Evolutionary conservation across 2,797 vertebrate species (phyloP), one percentile per base, ranked within the genome.

Genomic region (Phaenicophaeus curvirostris): DNA sequence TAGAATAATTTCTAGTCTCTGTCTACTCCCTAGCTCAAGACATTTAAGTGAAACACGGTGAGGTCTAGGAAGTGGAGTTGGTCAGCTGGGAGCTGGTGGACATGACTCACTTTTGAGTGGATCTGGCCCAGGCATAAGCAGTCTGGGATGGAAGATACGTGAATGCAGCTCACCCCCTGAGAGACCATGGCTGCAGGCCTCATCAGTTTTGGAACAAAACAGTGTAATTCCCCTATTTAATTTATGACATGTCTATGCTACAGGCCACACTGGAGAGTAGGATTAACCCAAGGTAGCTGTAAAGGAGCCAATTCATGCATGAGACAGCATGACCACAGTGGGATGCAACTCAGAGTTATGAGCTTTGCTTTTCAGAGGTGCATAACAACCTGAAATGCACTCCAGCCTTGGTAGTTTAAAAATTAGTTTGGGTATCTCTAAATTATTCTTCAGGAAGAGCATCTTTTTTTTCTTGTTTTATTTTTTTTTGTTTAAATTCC

Each of bases 231-330:
- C 5, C 25, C 7, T 23, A 2, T 71, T 61, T 89, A 89, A 93
- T 94, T 94, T 93, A 96, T 90, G 57, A 3, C 53, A 73, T 71
- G 44, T 85, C 89, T 96, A 15, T 63, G 73, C 51, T 62, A n/a
- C 58, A 81, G 88, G 67, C 66, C 77, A 81, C 88, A 84, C 66
- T 61, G 58, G 69, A 90, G 86, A 58, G 21, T 15, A 81, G 67
- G n/a, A 81, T 90, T 72, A 93, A 30, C 76, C 46, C 83, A 78
- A 93, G 67, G 83, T 95, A 72, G 77, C 66, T 95, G 88, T 94
- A 94, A 95, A 93, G 77, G 48, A 88, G 76, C 46, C 42, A 75
- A 39, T 78, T 72, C 86, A 62, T 8, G 27, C 79, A 55, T 6
- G 2, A 88, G 58, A 25, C 79, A 68, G 59, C 54, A 20, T 42